phyloP scores from a whole-genome alignment of 2,113 vertebrate genomes.

The Saccopteryx leptura region DNA sequence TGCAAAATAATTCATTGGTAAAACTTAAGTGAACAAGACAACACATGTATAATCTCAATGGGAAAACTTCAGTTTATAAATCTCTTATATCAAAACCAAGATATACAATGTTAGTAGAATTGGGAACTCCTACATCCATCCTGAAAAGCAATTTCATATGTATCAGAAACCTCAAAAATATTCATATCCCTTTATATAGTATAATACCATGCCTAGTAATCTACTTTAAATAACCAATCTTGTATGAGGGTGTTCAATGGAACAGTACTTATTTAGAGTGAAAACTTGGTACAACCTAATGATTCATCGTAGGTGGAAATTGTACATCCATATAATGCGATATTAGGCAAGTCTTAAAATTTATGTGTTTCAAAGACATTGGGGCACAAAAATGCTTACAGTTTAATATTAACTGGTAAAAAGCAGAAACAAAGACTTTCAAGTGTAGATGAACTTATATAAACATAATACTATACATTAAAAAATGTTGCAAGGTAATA shows the following conservation, averaged over 20 bases:
- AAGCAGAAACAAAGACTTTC: neutral
- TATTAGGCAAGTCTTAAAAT: neutral
- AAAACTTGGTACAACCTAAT: neutral
- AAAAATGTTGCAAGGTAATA: neutral
- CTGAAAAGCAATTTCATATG: conserved; percentile 34
- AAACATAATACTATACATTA: neutral
- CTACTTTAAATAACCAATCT: neutral
- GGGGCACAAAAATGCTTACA: neutral
- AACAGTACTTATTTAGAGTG: neutral
- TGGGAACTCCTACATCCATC: neutral
- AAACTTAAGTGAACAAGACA: neutral
- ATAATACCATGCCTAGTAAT: neutral
- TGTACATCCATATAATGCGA: neutral
- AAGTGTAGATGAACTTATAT: neutral
- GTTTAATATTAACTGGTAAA: conserved; percentile 1
- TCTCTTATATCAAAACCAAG: neutral
- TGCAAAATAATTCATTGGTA: conserved; percentile 10
- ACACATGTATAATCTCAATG: neutral
- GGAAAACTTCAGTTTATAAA: conserved; percentile 26
- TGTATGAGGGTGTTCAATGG: neutral
- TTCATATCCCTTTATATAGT: neutral
- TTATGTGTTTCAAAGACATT: neutral
- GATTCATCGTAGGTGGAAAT: neutral
- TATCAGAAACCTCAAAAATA: neutral
- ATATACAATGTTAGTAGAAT: neutral